These are phyloP conservation scores for Menidia beryllina DNA, from an alignment of 2,113 vertebrate genomes.

Conservation along the genomic window DNA sequence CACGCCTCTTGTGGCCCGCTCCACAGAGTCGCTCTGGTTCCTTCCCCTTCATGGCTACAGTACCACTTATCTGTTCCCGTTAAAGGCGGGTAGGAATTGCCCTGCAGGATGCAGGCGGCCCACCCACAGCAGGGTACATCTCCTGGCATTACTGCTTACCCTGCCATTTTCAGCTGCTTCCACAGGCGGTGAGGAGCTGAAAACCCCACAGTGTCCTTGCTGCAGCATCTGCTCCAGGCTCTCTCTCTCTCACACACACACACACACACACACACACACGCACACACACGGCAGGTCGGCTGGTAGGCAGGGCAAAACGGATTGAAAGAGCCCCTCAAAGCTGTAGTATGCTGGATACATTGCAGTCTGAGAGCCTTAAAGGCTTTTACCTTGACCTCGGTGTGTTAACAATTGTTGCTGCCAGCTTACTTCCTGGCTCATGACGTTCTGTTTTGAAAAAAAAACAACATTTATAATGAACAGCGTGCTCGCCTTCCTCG, in stretches of 20 bases:
- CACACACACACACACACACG: too few species aligned
- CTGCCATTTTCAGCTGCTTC: conserved; percentile 58
- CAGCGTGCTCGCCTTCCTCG: too few species aligned
- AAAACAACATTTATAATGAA: too few species aligned
- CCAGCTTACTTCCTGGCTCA: background rate
- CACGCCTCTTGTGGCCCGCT: conserved; percentile 46
- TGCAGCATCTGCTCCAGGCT: conserved; percentile 59
- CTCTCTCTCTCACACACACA: too few species aligned
- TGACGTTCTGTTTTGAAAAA: too few species aligned
- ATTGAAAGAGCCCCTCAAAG: background rate
- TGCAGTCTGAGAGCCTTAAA: background rate
- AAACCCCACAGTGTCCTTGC: conserved; percentile 41
- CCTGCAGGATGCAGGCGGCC: conserved; percentile 72
- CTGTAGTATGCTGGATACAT: conserved; percentile 2
- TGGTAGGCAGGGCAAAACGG: conserved; percentile 14
- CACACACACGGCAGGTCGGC: conserved; percentile 18
- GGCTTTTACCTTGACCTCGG: too few species aligned
- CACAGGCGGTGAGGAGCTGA: conserved; percentile 46
- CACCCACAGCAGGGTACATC: conserved; percentile 74
- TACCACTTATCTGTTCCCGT: conserved; percentile 80
- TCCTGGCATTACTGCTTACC: conserved; percentile 63
- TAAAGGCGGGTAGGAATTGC: conserved; percentile 75
- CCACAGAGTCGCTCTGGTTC: conserved; percentile 43
- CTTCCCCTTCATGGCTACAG: conserved; percentile 60
- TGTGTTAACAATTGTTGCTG: background rate